phyloP scores from a whole-genome alignment of 1,140 invertebrate species.

The Phymorhynchus buccinoides region DNA sequence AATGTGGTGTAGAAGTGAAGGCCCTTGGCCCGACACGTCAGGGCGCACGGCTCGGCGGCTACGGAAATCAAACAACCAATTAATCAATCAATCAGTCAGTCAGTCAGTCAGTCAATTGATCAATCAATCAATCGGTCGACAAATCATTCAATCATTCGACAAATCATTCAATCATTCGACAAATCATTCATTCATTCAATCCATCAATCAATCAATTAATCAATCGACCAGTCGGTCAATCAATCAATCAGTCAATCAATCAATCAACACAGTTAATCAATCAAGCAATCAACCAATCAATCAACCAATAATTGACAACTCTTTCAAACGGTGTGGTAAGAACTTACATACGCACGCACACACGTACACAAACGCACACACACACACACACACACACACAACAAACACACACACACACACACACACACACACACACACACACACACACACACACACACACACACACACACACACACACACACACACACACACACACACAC shows the following conservation, averaged over 20 bases:
- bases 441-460: too few species aligned
- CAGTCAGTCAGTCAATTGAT: neutral
- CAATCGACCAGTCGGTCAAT: neutral
- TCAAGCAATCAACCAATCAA: neutral
- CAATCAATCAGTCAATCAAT: neutral
- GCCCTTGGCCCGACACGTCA: conserved; percentile 88
- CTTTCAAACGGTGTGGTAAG: too few species aligned
- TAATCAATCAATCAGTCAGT: too few species aligned
- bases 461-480: too few species aligned
- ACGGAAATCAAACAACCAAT: conserved; percentile 50
- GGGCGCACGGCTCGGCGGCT: conserved; percentile 88
- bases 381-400: neutral
- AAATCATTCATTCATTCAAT: neutral
- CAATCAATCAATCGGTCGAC: neutral
- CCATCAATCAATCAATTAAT: neutral
- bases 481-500: neutral
- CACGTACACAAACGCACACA: neutral
- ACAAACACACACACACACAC: too few species aligned
- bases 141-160: neutral
- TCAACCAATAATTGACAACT: too few species aligned
- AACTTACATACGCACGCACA: conserved; percentile 16
- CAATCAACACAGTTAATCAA: neutral
- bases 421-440: too few species aligned
- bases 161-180: neutral
- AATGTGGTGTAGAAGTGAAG: conserved; percentile 91